Percentiles rank a stretch among this genome's conserved stretches.
Conservation (phyloP, 1,140 invertebrate species). For the Trigoniulus corallinus region DNA sequence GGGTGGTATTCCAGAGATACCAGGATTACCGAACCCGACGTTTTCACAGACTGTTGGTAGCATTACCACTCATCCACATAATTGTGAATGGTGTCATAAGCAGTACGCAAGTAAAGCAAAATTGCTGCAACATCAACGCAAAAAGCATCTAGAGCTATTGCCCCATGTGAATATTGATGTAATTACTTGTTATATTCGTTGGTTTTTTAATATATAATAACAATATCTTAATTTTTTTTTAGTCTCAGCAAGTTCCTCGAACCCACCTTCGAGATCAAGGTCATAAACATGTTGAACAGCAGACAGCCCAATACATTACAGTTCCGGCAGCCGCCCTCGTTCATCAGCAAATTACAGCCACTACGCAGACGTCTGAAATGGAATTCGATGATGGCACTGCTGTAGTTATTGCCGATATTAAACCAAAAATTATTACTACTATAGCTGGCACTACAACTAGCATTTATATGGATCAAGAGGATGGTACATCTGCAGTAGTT, state of each 20-base stretch:
- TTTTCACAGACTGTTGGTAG: constrained; percentile 54
- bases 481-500: background rate
- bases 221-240: background rate
- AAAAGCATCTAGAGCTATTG: constrained; percentile 43
- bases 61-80: constrained; percentile 51
- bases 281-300: background rate
- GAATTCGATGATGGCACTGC: background rate
- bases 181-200: background rate
- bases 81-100: constrained; percentile 64
- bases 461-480: constrained; percentile 6
- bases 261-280: constrained; percentile 2
- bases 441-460: background rate
- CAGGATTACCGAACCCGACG: constrained; percentile 37
- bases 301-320: background rate
- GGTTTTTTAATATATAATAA: background rate
- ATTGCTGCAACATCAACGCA: constrained; percentile 59
- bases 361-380: background rate
- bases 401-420: background rate
- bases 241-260: constrained; percentile 8
- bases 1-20: constrained; percentile 26
- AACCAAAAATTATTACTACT: constrained; percentile 1
- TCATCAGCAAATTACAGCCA: background rate
- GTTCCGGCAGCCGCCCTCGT: background rate
- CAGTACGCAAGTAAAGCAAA: constrained; percentile 70
- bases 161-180: constrained; percentile 12